Percentiles rank a stretch among this genome's conserved stretches.
These are phyloP conservation scores for Heptranchias perlo DNA, from an alignment of 2,113 vertebrate species.

Conservation along the genomic window DNA sequence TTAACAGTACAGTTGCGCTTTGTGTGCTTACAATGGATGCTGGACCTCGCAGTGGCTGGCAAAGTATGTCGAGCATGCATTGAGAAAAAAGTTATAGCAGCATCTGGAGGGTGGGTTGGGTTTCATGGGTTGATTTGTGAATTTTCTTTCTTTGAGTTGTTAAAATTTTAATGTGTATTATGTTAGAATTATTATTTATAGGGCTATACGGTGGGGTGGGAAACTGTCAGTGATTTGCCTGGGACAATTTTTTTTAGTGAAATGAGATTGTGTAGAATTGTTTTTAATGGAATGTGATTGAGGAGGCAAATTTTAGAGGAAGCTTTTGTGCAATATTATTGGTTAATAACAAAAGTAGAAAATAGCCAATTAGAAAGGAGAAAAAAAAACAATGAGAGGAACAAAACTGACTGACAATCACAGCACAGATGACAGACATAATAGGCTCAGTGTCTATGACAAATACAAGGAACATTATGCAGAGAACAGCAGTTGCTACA, in stretches of 20 bases:
- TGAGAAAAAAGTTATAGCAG: neutral
- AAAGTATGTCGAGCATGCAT: conserved; percentile 3
- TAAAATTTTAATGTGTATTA: neutral
- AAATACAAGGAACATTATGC: neutral
- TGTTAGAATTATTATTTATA: neutral
- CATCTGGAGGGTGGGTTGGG: neutral
- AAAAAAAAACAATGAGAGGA: neutral
- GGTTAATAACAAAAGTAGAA: neutral
- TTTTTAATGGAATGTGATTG: neutral
- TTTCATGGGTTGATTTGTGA: neutral
- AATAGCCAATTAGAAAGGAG: neutral
- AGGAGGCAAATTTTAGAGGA: neutral
- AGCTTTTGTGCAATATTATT: neutral
- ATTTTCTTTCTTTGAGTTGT: neutral
- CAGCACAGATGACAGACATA: neutral
- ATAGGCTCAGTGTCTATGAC: neutral
- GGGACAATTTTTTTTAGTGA: neutral
- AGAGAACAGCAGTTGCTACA: neutral
- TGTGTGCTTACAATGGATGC: conserved; percentile 23
- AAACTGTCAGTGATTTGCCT: neutral
- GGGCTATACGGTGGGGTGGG: neutral
- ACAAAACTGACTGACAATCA: neutral
- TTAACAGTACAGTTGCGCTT: conserved; percentile 16
- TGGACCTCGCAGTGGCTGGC: neutral
- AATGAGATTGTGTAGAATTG: neutral